Evolutionary conservation across 2,113 vertebrate species (phyloP).

Genomic region (Microtus ochrogaster): DNA sequence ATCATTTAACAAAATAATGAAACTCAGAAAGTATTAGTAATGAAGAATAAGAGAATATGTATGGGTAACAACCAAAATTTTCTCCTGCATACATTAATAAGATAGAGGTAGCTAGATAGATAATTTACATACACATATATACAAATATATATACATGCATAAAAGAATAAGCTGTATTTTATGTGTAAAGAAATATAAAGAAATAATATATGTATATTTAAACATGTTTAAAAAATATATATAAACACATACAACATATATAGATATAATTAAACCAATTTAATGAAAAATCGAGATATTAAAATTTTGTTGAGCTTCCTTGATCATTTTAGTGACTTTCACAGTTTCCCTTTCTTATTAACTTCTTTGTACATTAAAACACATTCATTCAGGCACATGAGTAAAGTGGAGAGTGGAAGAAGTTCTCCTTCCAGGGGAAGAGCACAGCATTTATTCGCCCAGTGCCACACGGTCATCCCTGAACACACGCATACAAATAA

Average conservation of each 20-base stretch:
- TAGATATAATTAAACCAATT: not conserved
- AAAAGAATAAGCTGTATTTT: not conserved
- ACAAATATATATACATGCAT: too few relatives aligned
- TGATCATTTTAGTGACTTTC: slow-evolving; percentile 85
- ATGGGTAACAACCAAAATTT: not conserved
- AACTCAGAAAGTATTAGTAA: not conserved
- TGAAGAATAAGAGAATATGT: not conserved
- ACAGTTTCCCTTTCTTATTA: slow-evolving; percentile 82
- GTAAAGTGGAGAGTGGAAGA: not conserved
- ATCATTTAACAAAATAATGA: not conserved
- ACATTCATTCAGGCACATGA: slow-evolving; percentile 58
- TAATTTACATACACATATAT: too few relatives aligned
- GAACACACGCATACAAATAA: not conserved
- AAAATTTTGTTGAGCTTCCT: slow-evolving; percentile 73
- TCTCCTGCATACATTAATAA: not conserved
- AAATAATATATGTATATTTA: not conserved
- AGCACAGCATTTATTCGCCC: not conserved
- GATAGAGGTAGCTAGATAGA: too few relatives aligned
- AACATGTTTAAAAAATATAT: not conserved
- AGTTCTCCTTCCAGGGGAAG: not conserved
- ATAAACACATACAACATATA: too few relatives aligned
- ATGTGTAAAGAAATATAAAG: not conserved
- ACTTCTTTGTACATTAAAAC: slow-evolving; percentile 73
- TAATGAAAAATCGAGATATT: not conserved
- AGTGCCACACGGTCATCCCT: not conserved